A percentile compares a stretch with the other conserved stretches of the same genome.
These are phyloP conservation scores for Pygoscelis adeliae DNA, from an alignment of 2,113 vertebrate species.

Conservation along the genomic window DNA sequence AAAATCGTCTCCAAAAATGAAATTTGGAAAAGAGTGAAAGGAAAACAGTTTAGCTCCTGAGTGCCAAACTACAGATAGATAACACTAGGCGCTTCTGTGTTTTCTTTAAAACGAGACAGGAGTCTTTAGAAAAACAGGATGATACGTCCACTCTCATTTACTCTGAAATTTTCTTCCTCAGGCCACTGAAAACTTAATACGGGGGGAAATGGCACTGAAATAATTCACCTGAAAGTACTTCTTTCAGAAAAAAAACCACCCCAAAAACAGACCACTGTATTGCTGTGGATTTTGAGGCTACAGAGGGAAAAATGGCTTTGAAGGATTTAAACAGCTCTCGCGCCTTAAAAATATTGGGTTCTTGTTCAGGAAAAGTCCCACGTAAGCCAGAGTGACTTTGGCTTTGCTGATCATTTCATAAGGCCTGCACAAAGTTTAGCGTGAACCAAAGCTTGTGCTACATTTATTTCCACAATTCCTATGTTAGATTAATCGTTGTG, in stretches of 20 bases:
- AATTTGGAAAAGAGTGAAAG: background rate
- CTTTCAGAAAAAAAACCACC: background rate
- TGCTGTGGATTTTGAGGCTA: background rate
- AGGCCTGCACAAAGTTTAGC: background rate
- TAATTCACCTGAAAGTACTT: background rate
- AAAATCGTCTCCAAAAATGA: background rate
- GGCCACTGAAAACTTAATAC: background rate
- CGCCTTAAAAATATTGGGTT: background rate
- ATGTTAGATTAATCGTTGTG: background rate
- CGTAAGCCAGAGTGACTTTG: background rate
- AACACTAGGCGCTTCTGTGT: background rate
- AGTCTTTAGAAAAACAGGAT: background rate
- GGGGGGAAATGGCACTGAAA: background rate
- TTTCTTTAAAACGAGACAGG: background rate
- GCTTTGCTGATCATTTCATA: background rate
- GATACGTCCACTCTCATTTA: background rate
- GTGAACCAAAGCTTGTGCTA: background rate
- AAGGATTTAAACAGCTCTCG: background rate
- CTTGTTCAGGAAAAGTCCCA: background rate
- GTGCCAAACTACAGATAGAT: background rate
- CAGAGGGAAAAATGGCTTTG: background rate
- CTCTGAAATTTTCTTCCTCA: background rate
- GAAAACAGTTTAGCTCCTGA: rapidly evolving
- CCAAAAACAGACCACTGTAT: background rate
- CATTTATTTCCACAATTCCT: background rate